Evolutionary conservation across 2,888 invertebrate species (phyloP).

Genomic region (Drosophila helvetica): DNA sequence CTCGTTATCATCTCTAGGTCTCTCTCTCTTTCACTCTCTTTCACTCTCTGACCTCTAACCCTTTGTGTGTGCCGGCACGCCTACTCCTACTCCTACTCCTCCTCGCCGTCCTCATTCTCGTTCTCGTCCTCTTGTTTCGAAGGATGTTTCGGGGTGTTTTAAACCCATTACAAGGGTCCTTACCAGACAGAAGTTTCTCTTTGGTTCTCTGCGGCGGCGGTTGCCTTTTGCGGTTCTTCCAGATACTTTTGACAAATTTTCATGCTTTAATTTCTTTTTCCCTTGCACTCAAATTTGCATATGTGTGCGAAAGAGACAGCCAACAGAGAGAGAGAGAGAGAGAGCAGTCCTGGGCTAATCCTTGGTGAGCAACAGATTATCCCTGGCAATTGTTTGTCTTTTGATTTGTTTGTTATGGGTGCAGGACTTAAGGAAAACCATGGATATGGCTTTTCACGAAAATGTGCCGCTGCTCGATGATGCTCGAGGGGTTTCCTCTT

Average conservation of each 20-base stretch:
- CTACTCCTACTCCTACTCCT: conserved; percentile 61
- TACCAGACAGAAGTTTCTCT: conserved; percentile 35
- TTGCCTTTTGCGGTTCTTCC: conserved; percentile 55
- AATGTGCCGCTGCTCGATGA: conserved; percentile 13
- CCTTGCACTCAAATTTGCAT: conserved; percentile 62
- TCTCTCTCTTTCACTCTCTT: conserved; percentile 10
- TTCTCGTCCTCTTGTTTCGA: conserved; percentile 6
- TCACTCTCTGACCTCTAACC: conserved; percentile 51
- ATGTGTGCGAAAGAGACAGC: conserved; percentile 18
- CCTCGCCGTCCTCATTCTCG: conserved; percentile 3
- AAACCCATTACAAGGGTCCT: conserved; percentile 75
- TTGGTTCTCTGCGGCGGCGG: not conserved
- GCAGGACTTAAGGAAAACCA: conserved; percentile 27
- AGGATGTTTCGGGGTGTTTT: conserved; percentile 69
- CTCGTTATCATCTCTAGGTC: conserved; percentile 69
- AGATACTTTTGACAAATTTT: conserved; percentile 61
- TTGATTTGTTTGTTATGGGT: conserved; percentile 76
- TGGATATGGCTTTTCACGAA: conserved; percentile 33
- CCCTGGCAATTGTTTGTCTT: conserved; percentile 78
- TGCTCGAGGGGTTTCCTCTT: conserved; percentile 44
- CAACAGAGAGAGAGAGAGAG: not conserved
- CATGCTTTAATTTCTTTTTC: conserved; percentile 75
- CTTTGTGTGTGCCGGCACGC: conserved; percentile 51
- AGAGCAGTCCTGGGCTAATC: conserved; percentile 61
- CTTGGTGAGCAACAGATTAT: conserved; percentile 77